Evolutionary conservation across 2,888 invertebrate genomes (phyloP), one percentile per base, ranked within the genome.

Genomic region (Tenthredo scrophulariae): DNA sequence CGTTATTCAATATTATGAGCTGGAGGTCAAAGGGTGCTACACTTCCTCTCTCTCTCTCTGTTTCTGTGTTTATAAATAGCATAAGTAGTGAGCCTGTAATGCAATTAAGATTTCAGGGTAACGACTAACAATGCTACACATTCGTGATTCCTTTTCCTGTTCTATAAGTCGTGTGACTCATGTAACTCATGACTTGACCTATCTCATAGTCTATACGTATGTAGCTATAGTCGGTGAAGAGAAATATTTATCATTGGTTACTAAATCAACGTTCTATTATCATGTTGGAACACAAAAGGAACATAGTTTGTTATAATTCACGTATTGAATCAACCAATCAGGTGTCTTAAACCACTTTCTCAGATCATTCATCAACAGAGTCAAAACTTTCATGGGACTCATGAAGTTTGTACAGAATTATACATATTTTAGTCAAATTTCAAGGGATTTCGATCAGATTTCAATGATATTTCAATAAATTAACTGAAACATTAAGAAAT

Each of bases 101-200:
- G 50, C 33, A 54, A 79, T 54, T 50, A 54, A 58, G 18, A 79
- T 37, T 79, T 79, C 79, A 58, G 37, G 18, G 54, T 79, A 33
- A 75, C 70, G 40, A 75, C 46, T 75, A 22, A 37, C 46, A 46
- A 50, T 58, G 33, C 33, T 18, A 54, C n/a, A n/a, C n/a, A 7
- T 37, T 50, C 50, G n/a, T 50, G 33, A 15, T 26, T n/a, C n/a
- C 33, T n/a, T 33, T 58, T 79, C 33, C 26, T 37, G 29, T 2
- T 79, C 79, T 79, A 22, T 79, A 18, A 33, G 33, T n/a, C 33
- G 18, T 79, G 77, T 79, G 77, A 79, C 54, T 58, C 77, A 46
- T 46, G 15, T 46, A 46, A 46, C 75, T 75, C 75, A 26, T 75
- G 75, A 75, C 75, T 46, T 46, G 75, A 75, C 40, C 75, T 75